Conservation (phyloP, 1,140 invertebrate genomes). For the Cotesia typhae region DNA sequence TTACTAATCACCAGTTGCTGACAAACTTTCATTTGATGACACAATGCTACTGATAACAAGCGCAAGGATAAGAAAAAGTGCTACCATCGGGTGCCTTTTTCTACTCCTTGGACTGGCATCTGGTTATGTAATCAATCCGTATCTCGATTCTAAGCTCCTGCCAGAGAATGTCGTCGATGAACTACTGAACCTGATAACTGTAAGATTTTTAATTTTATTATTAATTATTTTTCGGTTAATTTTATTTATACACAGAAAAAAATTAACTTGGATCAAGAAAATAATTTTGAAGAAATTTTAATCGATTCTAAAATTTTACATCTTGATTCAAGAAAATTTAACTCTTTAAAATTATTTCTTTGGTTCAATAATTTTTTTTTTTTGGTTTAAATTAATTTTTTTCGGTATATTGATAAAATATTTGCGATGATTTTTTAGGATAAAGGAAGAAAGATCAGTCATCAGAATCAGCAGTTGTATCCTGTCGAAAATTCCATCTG, state of each 20-base stretch:
- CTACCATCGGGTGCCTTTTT: slow-evolving; percentile 3
- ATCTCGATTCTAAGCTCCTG: slow-evolving; percentile 11
- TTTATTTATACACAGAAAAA: too few relatives aligned
- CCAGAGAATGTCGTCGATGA: slow-evolving; percentile 15
- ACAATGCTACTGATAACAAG: slow-evolving; percentile 3
- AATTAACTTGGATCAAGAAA: too few relatives aligned
- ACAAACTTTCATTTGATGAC: not conserved
- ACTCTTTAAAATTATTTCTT: too few relatives aligned
- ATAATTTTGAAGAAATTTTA: too few relatives aligned
- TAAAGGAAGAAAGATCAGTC: slow-evolving; percentile 13
- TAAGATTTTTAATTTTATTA: slow-evolving; percentile 1
- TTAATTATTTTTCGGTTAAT: too few relatives aligned
- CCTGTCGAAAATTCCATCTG: slow-evolving; percentile 75
- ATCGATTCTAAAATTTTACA: too few relatives aligned
- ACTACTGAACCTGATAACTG: slow-evolving; percentile 25
- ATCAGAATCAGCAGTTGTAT: slow-evolving; percentile 56
- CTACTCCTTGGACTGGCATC: slow-evolving; percentile 9
- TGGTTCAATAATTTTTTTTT: too few relatives aligned
- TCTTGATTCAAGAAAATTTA: too few relatives aligned
- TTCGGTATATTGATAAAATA: not conserved
- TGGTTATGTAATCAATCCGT: slow-evolving; percentile 9
- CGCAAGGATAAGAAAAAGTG: slow-evolving; percentile 7
- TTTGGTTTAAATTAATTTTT: not conserved
- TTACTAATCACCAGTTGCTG: slow-evolving; percentile 10
- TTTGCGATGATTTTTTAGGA: slow-evolving; percentile 11